Percentiles rank a stretch among this genome's conserved stretches.
Evolutionary conservation across 2,888 invertebrate species (phyloP).

Genomic region (Diloba caeruleocephala): DNA sequence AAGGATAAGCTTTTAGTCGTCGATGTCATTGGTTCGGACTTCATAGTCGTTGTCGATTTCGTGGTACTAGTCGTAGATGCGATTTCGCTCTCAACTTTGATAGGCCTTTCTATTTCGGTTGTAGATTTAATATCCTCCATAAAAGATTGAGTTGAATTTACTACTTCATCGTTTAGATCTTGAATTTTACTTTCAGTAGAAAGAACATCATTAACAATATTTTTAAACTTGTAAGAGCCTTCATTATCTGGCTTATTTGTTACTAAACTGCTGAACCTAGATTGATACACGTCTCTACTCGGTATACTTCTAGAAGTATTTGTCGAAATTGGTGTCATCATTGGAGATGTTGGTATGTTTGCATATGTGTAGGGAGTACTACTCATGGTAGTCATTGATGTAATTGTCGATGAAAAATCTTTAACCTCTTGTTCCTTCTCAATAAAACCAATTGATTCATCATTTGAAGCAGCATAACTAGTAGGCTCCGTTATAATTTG

Average conservation of each 20-base stretch:
- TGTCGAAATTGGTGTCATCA: constrained; percentile 61
- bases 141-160: constrained; percentile 53
- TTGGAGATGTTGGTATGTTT: constrained; percentile 62
- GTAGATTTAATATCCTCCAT: constrained; percentile 59
- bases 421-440: constrained; percentile 48
- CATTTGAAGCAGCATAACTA: constrained; percentile 56
- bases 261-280: constrained; percentile 71
- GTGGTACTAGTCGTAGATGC: constrained; percentile 85
- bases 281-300: constrained; percentile 63
- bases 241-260: constrained; percentile 64
- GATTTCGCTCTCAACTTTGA: constrained; percentile 69
- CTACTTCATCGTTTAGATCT: constrained; percentile 54
- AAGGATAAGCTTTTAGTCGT: constrained; percentile 85
- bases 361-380: constrained; percentile 57
- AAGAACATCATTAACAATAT: constrained; percentile 63
- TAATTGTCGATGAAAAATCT: constrained; percentile 66
- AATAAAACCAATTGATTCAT: constrained; percentile 53
- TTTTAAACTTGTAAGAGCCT: constrained; percentile 70
- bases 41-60: constrained; percentile 80
- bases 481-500: constrained; percentile 78
- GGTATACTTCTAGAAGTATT: constrained; percentile 57
- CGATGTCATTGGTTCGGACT: constrained; percentile 74
- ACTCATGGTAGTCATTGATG: constrained; percentile 61
- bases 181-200: constrained; percentile 49
- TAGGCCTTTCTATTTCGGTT: constrained; percentile 65